Conservation (phyloP, 1,140 invertebrate genomes). For the Bombyx mori region DNA sequence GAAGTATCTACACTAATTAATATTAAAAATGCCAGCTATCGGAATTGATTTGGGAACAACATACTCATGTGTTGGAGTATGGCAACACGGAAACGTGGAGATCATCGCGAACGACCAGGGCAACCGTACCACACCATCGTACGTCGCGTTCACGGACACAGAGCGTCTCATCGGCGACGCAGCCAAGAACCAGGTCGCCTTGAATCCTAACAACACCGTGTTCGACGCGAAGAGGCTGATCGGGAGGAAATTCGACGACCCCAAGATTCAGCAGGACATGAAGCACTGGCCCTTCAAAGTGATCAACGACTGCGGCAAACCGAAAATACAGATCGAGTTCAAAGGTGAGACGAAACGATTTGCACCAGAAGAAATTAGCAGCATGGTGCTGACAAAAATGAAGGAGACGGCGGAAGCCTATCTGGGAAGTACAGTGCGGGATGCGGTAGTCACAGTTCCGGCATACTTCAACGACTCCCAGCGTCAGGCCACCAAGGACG, state of each 20-base stretch:
- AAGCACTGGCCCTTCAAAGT: conserved; percentile 85
- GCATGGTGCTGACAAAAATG: conserved; percentile 86
- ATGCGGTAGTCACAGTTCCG: conserved; percentile 85
- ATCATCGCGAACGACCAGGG: conserved; percentile 97
- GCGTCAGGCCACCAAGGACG: conserved; percentile 81
- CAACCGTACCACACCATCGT: conserved; percentile 91
- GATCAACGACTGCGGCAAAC: conserved; percentile 75
- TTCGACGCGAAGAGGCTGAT: conserved; percentile 75
- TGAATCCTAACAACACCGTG: conserved; percentile 68
- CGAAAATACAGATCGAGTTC: conserved; percentile 81
- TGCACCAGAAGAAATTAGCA: conserved; percentile 83
- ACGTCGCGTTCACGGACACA: conserved; percentile 90
- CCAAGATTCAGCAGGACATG: conserved; percentile 81
- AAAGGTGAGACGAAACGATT: conserved; percentile 83
- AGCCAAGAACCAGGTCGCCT: conserved; percentile 79
- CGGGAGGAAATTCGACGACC: conserved; percentile 77
- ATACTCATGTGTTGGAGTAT: conserved; percentile 90
- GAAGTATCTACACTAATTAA: not conserved
- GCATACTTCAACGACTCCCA: conserved; percentile 75
- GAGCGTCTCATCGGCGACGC: conserved; percentile 83
- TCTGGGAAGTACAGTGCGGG: conserved; percentile 78
- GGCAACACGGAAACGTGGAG: conserved; percentile 93
- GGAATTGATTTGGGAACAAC: conserved; percentile 89
- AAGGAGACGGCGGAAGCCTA: conserved; percentile 74
- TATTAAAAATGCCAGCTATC: conserved; percentile 73